These are phyloP conservation scores for Spatulosminthurus flaviceps DNA, from an alignment of 2,888 invertebrate species.

Conservation along the genomic window DNA sequence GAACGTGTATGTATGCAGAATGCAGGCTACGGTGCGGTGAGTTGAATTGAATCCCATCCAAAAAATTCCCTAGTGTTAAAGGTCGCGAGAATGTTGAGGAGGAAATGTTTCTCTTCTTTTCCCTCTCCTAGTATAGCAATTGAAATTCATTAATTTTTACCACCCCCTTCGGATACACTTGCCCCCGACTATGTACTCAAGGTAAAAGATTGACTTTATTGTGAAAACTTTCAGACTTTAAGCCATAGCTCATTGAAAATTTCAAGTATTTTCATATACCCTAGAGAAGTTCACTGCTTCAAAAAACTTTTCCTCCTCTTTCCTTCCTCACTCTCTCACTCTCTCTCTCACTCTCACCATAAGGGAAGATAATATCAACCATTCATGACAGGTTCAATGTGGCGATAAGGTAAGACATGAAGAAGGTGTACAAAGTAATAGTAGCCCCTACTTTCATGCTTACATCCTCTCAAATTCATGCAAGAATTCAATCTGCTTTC, in stretches of 20 bases:
- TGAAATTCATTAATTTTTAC: conserved; percentile 42
- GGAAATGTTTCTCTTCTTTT: background rate
- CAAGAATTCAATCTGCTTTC: background rate
- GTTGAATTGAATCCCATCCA: conserved; percentile 22
- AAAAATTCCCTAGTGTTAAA: conserved; percentile 20
- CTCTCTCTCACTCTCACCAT: background rate
- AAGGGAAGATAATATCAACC: conserved; percentile 19
- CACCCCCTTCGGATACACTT: conserved; percentile 2
- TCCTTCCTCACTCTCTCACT: no score
- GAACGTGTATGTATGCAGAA: no score
- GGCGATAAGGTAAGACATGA: conserved; percentile 11
- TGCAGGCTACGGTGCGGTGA: no score
- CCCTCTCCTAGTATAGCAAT: conserved; percentile 16
- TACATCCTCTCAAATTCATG: background rate
- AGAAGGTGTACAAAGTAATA: background rate
- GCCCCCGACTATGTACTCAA: background rate
- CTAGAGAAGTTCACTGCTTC: background rate
- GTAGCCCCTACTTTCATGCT: background rate
- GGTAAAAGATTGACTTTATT: background rate
- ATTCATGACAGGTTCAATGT: conserved; percentile 15
- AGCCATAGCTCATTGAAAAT: conserved; percentile 12
- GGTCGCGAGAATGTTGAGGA: background rate
- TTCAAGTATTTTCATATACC: conserved; percentile 18
- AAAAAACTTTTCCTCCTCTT: background rate
- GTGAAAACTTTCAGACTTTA: conserved; percentile 1